Conservation (phyloP, 2,888 invertebrate species). For the Cactoblastis cactorum region DNA sequence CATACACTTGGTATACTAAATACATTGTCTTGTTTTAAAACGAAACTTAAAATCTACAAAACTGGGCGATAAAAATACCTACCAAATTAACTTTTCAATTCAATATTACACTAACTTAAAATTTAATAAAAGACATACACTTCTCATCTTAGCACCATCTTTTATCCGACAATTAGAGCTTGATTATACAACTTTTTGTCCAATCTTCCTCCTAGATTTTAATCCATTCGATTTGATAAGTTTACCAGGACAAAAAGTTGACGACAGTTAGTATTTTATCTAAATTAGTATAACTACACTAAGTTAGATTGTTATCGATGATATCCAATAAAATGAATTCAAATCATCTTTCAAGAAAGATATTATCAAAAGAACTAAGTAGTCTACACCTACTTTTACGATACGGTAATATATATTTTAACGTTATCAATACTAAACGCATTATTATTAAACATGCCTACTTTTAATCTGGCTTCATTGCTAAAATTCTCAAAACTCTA, state of each 20-base stretch:
- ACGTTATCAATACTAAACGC: background rate
- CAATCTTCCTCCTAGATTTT: slow-evolving; percentile 1
- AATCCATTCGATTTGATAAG: background rate
- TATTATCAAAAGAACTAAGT: slow-evolving; percentile 18
- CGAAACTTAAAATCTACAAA: slow-evolving; percentile 12
- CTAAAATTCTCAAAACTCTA: slow-evolving; percentile 4
- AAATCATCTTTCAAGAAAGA: slow-evolving; percentile 4
- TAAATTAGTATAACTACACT: slow-evolving; percentile 39
- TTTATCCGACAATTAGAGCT: slow-evolving; percentile 26
- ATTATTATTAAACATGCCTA: background rate
- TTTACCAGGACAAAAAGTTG: slow-evolving; percentile 20
- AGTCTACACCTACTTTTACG: slow-evolving; percentile 25
- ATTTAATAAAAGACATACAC: slow-evolving; percentile 28
- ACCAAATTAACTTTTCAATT: slow-evolving; percentile 17
- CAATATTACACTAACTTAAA: slow-evolving; percentile 14
- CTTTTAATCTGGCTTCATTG: slow-evolving; percentile 11
- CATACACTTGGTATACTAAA: slow-evolving; percentile 13
- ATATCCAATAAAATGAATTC: slow-evolving; percentile 15
- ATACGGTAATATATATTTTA: slow-evolving; percentile 29
- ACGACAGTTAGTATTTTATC: slow-evolving; percentile 38
- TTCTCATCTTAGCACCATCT: slow-evolving; percentile 46
- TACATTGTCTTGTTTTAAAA: slow-evolving; percentile 22
- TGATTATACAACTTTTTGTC: slow-evolving; percentile 20
- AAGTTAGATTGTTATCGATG: slow-evolving; percentile 16
- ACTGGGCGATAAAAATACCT: background rate